Conservation (phyloP, 2,888 invertebrate species). For the Ophion obscuratus region DNA sequence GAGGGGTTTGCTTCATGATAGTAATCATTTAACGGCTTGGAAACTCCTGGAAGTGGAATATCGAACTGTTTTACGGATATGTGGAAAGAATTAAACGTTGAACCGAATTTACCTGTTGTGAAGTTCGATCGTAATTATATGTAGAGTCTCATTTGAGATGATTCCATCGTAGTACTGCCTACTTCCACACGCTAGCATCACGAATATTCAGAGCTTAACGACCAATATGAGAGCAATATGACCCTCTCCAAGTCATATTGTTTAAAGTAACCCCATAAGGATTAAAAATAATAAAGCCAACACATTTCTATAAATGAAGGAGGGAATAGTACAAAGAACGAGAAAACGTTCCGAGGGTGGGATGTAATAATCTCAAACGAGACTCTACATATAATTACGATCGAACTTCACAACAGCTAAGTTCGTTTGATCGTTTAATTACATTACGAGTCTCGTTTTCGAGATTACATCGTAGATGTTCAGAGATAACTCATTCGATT, state of each 20-base stretch:
- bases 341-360: constrained; percentile 29
- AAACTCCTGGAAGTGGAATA: too few relatives aligned
- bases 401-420: too few relatives aligned
- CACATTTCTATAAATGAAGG: constrained; percentile 28
- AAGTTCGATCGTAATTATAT: not conserved
- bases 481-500: constrained; percentile 41
- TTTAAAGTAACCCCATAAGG: constrained; percentile 41
- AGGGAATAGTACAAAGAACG: constrained; percentile 38
- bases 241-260: constrained; percentile 51
- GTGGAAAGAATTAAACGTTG: too few relatives aligned
- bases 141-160: constrained; percentile 37
- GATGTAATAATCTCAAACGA: constrained; percentile 41
- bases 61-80: too few relatives aligned
- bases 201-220: constrained; percentile 52
- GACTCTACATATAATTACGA: too few relatives aligned
- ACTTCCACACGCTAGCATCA: constrained; percentile 55
- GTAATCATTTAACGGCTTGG: too few relatives aligned
- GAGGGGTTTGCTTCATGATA: too few relatives aligned
- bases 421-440: too few relatives aligned
- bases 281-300: constrained; percentile 37
- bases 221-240: too few relatives aligned
- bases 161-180: constrained; percentile 58
- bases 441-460: too few relatives aligned
- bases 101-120: too few relatives aligned
- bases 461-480: constrained; percentile 48